Conservation (phyloP, 2,797 vertebrate genomes). For the Calcarius lapponicus region DNA sequence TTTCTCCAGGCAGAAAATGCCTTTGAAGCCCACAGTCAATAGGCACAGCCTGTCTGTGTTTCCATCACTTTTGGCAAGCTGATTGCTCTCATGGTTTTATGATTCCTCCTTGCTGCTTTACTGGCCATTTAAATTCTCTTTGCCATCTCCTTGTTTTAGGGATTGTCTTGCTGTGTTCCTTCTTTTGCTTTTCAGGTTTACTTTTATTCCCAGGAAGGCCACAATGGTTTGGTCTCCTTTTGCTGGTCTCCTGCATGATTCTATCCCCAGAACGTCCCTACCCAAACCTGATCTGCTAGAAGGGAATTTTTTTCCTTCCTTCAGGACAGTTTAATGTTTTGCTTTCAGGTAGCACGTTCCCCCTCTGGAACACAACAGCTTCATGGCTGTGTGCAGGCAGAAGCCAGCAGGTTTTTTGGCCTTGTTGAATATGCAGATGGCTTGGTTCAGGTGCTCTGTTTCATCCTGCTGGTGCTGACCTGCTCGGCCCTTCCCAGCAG, state of each 20-base stretch:
- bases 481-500: not conserved
- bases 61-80: not conserved
- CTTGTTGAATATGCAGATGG: not conserved
- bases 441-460: not conserved
- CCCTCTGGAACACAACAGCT: not conserved
- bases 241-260: not conserved
- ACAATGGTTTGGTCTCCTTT: not conserved
- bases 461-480: not conserved
- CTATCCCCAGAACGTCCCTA: not conserved
- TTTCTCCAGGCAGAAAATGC: not conserved
- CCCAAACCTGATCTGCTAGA: not conserved
- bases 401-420: not conserved
- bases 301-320: not conserved
- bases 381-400: not conserved
- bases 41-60: not conserved
- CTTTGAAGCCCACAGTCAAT: not conserved
- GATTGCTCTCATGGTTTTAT: not conserved
- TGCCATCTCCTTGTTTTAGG: not conserved
- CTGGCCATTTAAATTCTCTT: not conserved
- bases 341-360: not conserved
- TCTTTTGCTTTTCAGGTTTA: not conserved
- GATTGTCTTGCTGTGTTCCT: not conserved
- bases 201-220: not conserved
- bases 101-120: not conserved
- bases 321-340: not conserved